Base-by-base conservation (phyloP, 2,797 vertebrate species). In the Catamblyrhynchus diadema region DNA sequence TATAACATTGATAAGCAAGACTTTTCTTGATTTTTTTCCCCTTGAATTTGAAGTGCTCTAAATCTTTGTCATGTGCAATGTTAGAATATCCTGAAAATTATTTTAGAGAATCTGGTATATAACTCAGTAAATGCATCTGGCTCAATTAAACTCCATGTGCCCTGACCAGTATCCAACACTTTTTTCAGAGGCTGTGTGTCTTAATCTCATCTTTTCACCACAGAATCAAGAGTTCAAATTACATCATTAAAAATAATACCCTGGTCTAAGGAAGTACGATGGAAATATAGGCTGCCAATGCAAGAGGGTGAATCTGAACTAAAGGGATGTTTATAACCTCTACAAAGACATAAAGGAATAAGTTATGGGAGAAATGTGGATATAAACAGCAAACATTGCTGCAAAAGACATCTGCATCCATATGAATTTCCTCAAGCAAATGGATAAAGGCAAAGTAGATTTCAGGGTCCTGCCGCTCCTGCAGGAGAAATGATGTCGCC, bases 141-240 rank as follows among this genome's bases (percentile, higher is more conserved):
- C 42, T 91, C 84, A 78, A 53, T 62, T 95, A 89, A 96, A 92
- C 77, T 95, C 88, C 71, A 66, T 71, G 91, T 47, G 90, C 86
- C 89, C 93, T 69, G 71, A 78, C 50, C 8, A 8, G 61, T 88
- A 86, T 78, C 73, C 70, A 86, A 35, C 87, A 88, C 86, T 61
- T 95, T 95, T 82, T 97, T 67, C 64, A 93, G 84, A 94, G 81
- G 84, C 73, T 48, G 77, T 41, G 54, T 79, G 61, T 88, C 93
- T 96, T 96, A 92, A 91, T 85, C 72, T 94, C 87, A 77, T 93
- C 64, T 95, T 92, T 91, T 84, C 66, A 81, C 7, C 33, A 51
- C 67, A 86, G 82, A 95, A 96, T 67, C 47, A 47, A 53, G 66
- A 96, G 83, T 96, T 97, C 94, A 91, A 81, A 95, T 87, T 82